Base-by-base conservation (phyloP, 92 coral and sea anemone species). In the Actinernus sp. region DNA sequence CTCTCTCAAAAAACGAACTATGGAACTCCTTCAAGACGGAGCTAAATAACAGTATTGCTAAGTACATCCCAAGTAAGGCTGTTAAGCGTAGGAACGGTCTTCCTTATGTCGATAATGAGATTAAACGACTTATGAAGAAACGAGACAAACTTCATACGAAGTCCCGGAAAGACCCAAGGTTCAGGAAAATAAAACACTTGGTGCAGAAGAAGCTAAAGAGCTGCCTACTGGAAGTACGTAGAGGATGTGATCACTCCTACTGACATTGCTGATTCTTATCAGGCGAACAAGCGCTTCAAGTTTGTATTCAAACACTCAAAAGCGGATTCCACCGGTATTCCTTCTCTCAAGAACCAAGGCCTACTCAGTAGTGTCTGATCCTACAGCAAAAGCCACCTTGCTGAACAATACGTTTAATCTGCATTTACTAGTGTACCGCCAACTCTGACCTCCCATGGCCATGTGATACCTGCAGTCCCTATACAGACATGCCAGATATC, bases 181-280 rank as follows among this genome's bases (percentile, higher is more conserved):
- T 40, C 38, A 25, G 40, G n/a, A 37, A n/a, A 8, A 24, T 76
- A n/a, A 76, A 76, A 26, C 83, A 44, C 53, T 24, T 41, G 18
- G 76, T 76, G n/a, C 76, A 65, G 41, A 29, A n/a, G 27, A 55
- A 32, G 31, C 59, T 55, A 6, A 34, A 34, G 74, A 39, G 62
- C 21, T 3, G 63, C 74, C 2, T 66, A 66, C 64, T 49, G 50
- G 63, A 51, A 51, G 31, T 52, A 66, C 33, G 23, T 66, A 0
- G 61, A 49, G 29, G 73, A 65, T 25, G 46, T 49, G 6, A 29
- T 65, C 4, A 46, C 73, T 30, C 61, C 63, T 21, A n/a, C 25
- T 14, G 63, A 65, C 2, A n/a, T n/a, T n/a, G 6, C 39, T 9
- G 73, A 65, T n/a, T 0, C 45, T 2, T 37, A 65, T 37, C 21